Percentiles rank a stretch among this genome's conserved stretches.
phyloP scores from a whole-genome alignment of 2,797 vertebrate species.

The Urosaurus nigricauda region DNA sequence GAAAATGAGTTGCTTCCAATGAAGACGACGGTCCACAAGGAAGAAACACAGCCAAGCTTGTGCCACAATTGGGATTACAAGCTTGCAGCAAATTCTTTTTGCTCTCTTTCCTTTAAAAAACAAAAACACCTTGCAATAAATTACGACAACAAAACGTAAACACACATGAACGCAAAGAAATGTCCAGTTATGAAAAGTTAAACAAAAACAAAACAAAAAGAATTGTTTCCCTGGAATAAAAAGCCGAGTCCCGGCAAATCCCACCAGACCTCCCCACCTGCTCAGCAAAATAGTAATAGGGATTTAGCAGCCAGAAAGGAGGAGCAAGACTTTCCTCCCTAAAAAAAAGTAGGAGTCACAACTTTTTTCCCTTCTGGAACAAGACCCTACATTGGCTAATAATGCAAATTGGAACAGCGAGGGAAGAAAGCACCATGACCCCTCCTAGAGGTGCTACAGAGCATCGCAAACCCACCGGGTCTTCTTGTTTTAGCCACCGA shows the following conservation, averaged over 20 bases:
- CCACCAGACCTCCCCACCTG: too few relatives aligned
- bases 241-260: background rate
- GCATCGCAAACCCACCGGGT: background rate
- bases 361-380: background rate
- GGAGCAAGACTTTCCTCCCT: background rate
- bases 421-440: background rate
- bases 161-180: background rate
- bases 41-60: background rate
- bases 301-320: constrained; percentile 9
- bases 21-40: too few relatives aligned
- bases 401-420: constrained; percentile 19
- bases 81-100: background rate
- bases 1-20: too few relatives aligned
- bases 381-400: constrained; percentile 8
- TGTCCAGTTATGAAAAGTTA: background rate
- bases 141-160: background rate
- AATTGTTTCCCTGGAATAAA: background rate
- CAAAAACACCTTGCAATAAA: background rate
- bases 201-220: background rate
- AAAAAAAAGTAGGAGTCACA: background rate
- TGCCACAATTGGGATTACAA: too few relatives aligned
- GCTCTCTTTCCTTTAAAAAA: background rate
- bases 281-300: too few relatives aligned
- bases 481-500: too few relatives aligned
- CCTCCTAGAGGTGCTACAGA: background rate